Base-by-base conservation (phyloP, 1,140 invertebrate genomes). In the Dendroctonus ponderosae region DNA sequence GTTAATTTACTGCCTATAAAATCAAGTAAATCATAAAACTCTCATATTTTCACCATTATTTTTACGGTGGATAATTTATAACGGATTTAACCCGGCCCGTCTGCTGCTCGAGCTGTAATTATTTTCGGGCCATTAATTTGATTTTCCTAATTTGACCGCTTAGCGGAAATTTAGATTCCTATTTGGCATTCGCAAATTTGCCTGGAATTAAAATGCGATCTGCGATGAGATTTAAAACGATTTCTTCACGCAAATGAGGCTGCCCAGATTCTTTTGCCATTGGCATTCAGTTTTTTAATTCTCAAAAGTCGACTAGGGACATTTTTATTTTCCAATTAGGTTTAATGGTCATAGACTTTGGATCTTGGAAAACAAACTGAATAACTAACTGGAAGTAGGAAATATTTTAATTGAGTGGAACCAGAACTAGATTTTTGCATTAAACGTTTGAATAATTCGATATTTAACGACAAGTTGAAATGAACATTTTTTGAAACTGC, bases 61-160 rank as follows among this genome's bases (percentile, higher is more conserved):
- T 54, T 54, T 54, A 54, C 41, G 52, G 52, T 9, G 50, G 38
- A 50, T 7, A 8, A 11, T 40, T 38, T 39, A 26, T 26, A 26
- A 26, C 26, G 26, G 26, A 26, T 26, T 26, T 26, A 44, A 12
- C 12, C n/a, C 38, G 39, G 26, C 56, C 41, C 56, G 12, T 42
- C 56, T 54, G 52, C 56, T 6, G 56, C 56, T 44, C 43, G 40
- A 26, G 56, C 40, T 12, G 46, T 58, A 44, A 58, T 58, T 58
- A 58, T 58, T 58, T 58, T 58, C 56, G 41, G 43, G 41, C 56
- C 56, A 58, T 58, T 58, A 58, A 58, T 58, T 58, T 58, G 56
- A 58, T 58, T 58, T 58, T 44, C 15, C 40, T 58, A 58, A 58
- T 58, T 58, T 44, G 56, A 58, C 56, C 56, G 56, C 56, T 44